Percentiles rank a stretch among this genome's conserved stretches.
Conservation (phyloP, 2,797 vertebrate genomes). For the Gambelia wislizenii region DNA sequence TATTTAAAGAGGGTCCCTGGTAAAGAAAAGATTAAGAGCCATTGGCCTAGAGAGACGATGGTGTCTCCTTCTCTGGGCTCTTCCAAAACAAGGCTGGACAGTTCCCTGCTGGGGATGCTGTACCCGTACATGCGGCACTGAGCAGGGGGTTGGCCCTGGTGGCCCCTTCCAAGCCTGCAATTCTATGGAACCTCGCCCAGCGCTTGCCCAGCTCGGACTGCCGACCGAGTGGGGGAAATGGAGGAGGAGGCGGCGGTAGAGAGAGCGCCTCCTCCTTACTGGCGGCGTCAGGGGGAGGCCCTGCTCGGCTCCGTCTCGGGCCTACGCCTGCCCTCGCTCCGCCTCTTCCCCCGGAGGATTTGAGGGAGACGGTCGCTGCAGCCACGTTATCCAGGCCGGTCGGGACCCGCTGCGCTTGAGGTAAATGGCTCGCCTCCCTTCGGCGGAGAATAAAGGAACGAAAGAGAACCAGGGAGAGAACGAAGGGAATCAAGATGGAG, state of each 20-base stretch:
- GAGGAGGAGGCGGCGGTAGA: too few species aligned
- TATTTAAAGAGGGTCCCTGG: too few species aligned
- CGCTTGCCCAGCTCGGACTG: neutral
- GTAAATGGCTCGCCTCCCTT: neutral
- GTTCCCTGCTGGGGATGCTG: too few species aligned
- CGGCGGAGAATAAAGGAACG: neutral
- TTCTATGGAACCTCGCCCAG: neutral
- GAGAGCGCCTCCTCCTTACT: neutral
- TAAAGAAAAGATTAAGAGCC: too few species aligned
- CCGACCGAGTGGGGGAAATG: too few species aligned
- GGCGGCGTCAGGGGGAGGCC: neutral
- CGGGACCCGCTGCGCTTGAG: neutral
- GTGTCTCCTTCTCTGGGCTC: too few species aligned
- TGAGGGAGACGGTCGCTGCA: neutral
- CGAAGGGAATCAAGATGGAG: neutral
- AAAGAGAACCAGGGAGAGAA: constrained; percentile 1
- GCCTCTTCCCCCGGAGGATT: constrained; percentile 11
- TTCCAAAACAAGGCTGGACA: neutral
- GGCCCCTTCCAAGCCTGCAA: too few species aligned
- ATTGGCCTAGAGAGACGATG: too few species aligned
- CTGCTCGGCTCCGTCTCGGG: neutral
- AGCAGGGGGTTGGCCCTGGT: too few species aligned
- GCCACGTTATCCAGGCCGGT: neutral
- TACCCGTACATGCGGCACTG: too few species aligned
- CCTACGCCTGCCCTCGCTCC: neutral